Conservation (phyloP, 2,113 vertebrate species). For the Pogonocichla stellata region DNA sequence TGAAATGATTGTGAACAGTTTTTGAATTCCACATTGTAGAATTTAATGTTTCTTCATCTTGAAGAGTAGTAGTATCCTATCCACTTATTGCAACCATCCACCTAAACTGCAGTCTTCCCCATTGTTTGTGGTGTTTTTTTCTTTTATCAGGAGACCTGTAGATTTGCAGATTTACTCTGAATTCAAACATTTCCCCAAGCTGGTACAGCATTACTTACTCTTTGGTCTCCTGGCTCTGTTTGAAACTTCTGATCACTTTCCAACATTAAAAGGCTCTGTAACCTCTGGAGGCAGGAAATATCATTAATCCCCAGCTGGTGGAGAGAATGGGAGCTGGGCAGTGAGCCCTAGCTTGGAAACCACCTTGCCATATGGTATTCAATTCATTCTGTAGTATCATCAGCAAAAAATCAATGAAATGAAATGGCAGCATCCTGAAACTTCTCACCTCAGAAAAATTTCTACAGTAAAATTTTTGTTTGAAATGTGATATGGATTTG, state of each 20-base stretch:
- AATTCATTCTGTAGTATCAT: not conserved
- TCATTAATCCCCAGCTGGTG: rapidly evolving
- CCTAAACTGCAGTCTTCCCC: not conserved
- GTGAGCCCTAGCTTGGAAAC: not conserved
- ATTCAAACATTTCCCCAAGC: not conserved
- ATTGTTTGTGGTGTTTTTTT: not conserved
- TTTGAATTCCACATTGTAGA: not conserved
- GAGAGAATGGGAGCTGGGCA: not conserved
- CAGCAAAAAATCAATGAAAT: not conserved
- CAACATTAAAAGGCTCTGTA: not conserved
- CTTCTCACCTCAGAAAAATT: not conserved
- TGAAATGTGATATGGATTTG: not conserved
- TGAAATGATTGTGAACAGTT: not conserved
- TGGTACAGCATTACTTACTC: not conserved
- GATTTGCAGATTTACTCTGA: not conserved
- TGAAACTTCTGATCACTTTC: not conserved
- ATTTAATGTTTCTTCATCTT: not conserved
- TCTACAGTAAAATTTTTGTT: not conserved
- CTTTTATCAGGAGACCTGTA: not conserved
- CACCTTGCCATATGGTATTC: not conserved
- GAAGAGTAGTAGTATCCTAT: not conserved
- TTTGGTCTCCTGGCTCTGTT: not conserved
- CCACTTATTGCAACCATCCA: not conserved
- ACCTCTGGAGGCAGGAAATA: not conserved
- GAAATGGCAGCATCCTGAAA: not conserved